A percentile compares a stretch with the other conserved stretches of the same genome.
Conservation (phyloP, 53 echinoderm and acorn worm genomes). For the Holothuria leucospilota region DNA sequence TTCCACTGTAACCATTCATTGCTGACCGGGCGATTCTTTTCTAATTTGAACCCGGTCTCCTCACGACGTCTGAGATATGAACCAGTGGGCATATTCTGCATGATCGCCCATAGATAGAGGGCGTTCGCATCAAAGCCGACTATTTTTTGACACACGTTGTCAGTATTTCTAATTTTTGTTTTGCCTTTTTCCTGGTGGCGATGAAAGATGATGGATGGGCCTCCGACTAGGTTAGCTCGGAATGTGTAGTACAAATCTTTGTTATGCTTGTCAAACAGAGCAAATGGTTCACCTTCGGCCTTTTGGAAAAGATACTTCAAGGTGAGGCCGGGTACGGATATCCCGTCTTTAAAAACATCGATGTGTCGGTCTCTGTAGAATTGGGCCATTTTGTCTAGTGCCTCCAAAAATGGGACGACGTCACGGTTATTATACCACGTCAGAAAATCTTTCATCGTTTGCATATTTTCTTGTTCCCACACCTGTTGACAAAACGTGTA, state of each 20-base stretch:
- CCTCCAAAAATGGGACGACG: constrained; percentile 23
- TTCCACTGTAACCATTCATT: too few relatives aligned
- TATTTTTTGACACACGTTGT: too few relatives aligned
- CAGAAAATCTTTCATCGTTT: constrained; percentile 40
- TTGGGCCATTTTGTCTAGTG: constrained; percentile 8
- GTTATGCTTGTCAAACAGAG: constrained; percentile 7
- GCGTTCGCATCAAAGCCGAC: too few relatives aligned
- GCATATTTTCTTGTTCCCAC: constrained; percentile 11
- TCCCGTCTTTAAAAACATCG: constrained; percentile 51
- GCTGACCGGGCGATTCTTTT: too few relatives aligned
- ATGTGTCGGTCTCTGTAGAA: background rate
- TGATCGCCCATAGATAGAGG: too few relatives aligned
- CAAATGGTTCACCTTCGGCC: background rate
- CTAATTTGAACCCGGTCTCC: too few relatives aligned
- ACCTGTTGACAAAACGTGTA: constrained; percentile 33
- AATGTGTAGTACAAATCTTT: constrained; percentile 55
- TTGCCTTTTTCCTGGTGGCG: too few relatives aligned
- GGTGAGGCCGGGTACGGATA: too few relatives aligned
- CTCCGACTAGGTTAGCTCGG: constrained; percentile 36
- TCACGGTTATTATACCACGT: background rate
- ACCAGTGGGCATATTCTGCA: too few relatives aligned
- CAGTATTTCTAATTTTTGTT: too few relatives aligned
- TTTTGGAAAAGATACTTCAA: background rate
- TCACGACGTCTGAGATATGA: too few relatives aligned
- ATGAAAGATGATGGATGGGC: too few relatives aligned